These are phyloP conservation scores for Tinea trinotella DNA, from an alignment of 2,888 invertebrate genomes.

Conservation along the genomic window DNA sequence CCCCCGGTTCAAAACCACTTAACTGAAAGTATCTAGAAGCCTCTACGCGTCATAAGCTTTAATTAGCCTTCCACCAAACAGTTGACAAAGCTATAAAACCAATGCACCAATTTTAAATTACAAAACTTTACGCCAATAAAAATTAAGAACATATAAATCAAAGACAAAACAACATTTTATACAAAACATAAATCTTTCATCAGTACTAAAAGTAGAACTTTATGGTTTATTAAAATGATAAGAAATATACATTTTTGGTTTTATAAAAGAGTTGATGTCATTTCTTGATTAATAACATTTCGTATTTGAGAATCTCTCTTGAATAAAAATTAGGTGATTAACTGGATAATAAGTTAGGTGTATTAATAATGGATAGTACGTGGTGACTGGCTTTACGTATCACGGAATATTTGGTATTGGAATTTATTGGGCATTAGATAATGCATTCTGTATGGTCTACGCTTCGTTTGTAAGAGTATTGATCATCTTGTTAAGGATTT, in stretches of 20 bases:
- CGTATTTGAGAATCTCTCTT: not conserved
- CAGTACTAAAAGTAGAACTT: constrained; percentile 9
- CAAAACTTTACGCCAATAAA: not conserved
- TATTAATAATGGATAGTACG: too few relatives aligned
- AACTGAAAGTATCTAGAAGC: too few relatives aligned
- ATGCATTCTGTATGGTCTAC: too few relatives aligned
- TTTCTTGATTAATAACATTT: not conserved
- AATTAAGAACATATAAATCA: not conserved
- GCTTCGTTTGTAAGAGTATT: too few relatives aligned
- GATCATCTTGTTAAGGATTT: too few relatives aligned
- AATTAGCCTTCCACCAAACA: too few relatives aligned
- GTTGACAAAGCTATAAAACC: too few relatives aligned
- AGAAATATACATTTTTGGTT: not conserved
- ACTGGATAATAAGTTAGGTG: not conserved
- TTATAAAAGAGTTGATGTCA: not conserved
- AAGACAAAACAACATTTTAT: not conserved
- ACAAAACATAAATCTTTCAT: constrained; percentile 10
- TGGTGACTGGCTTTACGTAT: too few relatives aligned
- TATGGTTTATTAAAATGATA: not conserved
- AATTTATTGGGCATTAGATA: too few relatives aligned
- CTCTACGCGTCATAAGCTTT: too few relatives aligned
- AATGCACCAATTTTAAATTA: not conserved
- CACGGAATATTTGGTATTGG: too few relatives aligned
- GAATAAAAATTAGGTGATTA: not conserved
- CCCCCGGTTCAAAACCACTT: too few relatives aligned